Conservation (phyloP, 2,797 vertebrate species). For the Thamnophis elegans region DNA sequence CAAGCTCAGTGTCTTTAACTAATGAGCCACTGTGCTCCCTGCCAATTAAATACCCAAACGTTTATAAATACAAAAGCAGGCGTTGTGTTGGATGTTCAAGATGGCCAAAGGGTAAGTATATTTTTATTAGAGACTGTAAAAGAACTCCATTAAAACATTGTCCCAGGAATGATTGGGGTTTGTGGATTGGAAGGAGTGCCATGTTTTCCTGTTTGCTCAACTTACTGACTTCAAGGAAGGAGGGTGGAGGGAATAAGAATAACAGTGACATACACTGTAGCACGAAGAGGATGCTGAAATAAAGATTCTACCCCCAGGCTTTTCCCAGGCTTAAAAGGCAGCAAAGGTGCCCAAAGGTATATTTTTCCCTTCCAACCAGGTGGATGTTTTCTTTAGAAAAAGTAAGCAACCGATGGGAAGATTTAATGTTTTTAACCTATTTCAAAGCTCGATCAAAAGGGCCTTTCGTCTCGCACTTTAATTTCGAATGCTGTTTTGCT, state of each 20-base stretch:
- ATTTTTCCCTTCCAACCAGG: not conserved
- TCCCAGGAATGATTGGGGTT: not conserved
- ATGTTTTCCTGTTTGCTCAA: not conserved
- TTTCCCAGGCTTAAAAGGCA: not conserved
- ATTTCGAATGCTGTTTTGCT: not conserved
- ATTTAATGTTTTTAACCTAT: not conserved
- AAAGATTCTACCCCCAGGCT: not conserved
- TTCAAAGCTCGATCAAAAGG: not conserved
- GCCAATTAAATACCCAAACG: not conserved
- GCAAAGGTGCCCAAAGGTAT: not conserved
- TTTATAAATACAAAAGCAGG: not conserved
- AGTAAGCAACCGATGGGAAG: not conserved
- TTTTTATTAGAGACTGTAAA: not conserved
- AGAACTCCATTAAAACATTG: not conserved
- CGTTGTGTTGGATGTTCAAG: not conserved
- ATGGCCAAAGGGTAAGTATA: not conserved
- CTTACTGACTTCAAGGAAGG: not conserved
- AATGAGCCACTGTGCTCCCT: not conserved
- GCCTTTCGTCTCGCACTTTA: not conserved
- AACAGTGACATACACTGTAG: not conserved
- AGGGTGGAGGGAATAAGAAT: not conserved
- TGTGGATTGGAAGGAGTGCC: not conserved
- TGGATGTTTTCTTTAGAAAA: not conserved
- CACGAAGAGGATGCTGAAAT: not conserved
- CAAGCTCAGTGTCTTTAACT: not conserved